Base-by-base conservation (phyloP, 2,797 vertebrate genomes). In the Scyliorhinus canicula region DNA sequence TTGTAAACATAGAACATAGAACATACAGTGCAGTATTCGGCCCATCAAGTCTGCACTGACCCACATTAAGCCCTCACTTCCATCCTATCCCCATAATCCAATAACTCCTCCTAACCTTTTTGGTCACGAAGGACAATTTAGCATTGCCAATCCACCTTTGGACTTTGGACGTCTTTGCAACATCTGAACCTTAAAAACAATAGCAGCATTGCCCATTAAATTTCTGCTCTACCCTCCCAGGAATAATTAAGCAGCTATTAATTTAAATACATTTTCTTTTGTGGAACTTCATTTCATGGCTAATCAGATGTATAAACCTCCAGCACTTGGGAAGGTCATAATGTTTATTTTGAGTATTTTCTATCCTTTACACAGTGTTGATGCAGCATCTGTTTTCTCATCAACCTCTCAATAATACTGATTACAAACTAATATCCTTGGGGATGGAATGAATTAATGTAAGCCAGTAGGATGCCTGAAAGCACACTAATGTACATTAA, bases 381-480 rank as follows among this genome's bases (percentile, higher is more conserved):
- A 90, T 93, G 40, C 47, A 71, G 91, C 65, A 69, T 69, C 91
- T 69, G 65, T 69, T 93, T 93, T 65, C 40, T 71, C 40, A 67
- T 69, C 65, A 69, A 47, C 40, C 44, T 50, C 40, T 67, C 26
- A 93, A 93, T 93, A 67, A 93, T 93, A 93, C n/a, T 19, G 26
- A 63, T 93, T 93, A 93, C 91, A 69, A 65, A 47, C 65, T 67
- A 69, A 93, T 71, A 50, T 69, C 91, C 9, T 50, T 47, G 24
- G 63, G 44, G 91, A 93, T 28, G 31, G 47, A 69, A 67, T 93
- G 67, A 69, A 93, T 93, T 91, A 93, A 69, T 50, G 65, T 28
- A 50, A 93, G 44, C 28, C 63, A 50, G 65, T 93, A 12, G 44
- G 63, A 90, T 1, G 91, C 14, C 63, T 93, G 91, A 93, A 28